These are phyloP conservation scores for Pseudois nayaur DNA, from an alignment of 2,113 vertebrate genomes.

Conservation along the genomic window DNA sequence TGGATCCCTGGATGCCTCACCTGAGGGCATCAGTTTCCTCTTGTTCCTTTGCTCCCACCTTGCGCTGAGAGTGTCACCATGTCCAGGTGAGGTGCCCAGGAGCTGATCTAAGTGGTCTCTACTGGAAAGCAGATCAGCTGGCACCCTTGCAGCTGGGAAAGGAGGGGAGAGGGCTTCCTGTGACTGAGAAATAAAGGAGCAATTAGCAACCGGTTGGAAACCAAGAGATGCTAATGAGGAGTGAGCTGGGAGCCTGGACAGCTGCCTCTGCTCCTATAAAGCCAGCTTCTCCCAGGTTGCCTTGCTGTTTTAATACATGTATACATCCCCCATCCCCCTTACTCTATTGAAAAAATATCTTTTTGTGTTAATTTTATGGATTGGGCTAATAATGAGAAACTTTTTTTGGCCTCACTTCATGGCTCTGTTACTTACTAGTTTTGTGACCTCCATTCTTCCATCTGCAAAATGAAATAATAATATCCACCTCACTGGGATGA, in stretches of 20 bases:
- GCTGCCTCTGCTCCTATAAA: conserved; percentile 14
- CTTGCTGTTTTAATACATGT: conserved; percentile 39
- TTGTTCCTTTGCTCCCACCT: background rate
- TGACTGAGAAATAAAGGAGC: conserved; percentile 33
- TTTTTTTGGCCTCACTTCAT: background rate
- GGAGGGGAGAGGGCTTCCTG: conserved; percentile 1
- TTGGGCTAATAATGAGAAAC: conserved; percentile 66
- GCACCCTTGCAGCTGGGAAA: background rate
- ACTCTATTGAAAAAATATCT: conserved; percentile 53
- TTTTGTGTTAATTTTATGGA: conserved; percentile 74
- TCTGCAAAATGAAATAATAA: background rate
- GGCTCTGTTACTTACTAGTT: background rate
- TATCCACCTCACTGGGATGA: background rate
- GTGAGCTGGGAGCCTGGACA: background rate
- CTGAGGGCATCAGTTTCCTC: too few relatives aligned
- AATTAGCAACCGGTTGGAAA: conserved; percentile 56
- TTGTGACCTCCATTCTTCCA: background rate
- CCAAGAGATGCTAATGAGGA: conserved; percentile 23
- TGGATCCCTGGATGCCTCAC: background rate
- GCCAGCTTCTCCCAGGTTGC: conserved; percentile 1
- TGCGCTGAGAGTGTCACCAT: background rate
- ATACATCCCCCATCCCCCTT: background rate
- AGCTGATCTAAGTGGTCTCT: background rate
- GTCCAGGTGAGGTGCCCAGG: background rate
- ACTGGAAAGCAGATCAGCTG: background rate